phyloP scores from a whole-genome alignment of 35 echinoderm and acorn worm species.

The Apostichopus japonicus region DNA sequence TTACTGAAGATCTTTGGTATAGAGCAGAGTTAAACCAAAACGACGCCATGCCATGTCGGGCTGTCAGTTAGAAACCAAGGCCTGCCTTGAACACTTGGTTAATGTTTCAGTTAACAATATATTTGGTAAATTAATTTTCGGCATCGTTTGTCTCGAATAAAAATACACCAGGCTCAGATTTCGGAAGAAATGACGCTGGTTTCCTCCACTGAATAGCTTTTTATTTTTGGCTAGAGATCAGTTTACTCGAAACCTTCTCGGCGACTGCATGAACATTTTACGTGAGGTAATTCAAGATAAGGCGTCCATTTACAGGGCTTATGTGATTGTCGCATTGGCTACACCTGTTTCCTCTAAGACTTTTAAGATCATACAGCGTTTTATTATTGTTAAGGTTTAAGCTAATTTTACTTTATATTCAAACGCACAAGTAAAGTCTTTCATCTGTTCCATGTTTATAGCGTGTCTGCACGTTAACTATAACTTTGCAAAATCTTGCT shows the following conservation, averaged over 20 bases:
- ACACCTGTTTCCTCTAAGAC: neutral
- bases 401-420: no score
- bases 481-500: no score
- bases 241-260: constrained; percentile 1
- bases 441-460: no score
- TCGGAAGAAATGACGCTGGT: neutral
- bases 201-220: neutral
- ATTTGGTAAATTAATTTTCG: constrained; percentile 49
- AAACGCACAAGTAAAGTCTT: no score
- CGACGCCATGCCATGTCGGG: constrained; percentile 9
- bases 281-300: neutral
- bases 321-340: neutral
- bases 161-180: neutral
- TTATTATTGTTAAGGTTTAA: no score
- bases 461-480: no score
- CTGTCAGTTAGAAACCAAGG: constrained; percentile 8
- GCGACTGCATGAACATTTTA: neutral
- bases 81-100: constrained; percentile 40
- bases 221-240: neutral
- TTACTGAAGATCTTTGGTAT: neutral
- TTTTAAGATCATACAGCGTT: no score
- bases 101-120: constrained; percentile 46
- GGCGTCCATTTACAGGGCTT: neutral
- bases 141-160: constrained; percentile 29
- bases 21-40: neutral